Conservation (phyloP, 2,888 invertebrate genomes). For the Aspidiotus rigidus region DNA sequence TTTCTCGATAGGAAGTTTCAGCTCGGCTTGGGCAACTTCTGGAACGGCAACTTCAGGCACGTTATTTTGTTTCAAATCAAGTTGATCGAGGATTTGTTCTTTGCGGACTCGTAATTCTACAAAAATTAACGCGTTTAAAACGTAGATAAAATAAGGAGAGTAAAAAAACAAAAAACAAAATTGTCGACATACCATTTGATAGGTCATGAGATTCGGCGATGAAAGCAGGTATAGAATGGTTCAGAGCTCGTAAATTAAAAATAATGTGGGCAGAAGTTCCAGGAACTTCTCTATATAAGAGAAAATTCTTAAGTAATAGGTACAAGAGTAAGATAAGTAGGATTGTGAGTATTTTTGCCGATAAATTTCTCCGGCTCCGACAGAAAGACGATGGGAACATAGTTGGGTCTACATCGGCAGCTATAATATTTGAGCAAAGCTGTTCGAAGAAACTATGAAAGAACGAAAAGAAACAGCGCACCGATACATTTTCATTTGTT, state of each 20-base stretch:
- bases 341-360: neutral
- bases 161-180: neutral
- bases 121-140: too few species aligned
- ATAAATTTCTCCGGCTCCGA: neutral
- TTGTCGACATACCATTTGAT: neutral
- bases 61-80: neutral
- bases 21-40: neutral
- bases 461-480: too few species aligned
- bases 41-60: neutral
- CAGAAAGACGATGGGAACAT: neutral
- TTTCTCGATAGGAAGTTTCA: neutral
- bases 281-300: neutral
- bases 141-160: neutral
- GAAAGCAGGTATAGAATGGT: constrained; percentile 21
- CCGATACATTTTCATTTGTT: too few species aligned
- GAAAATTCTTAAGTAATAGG: neutral
- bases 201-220: constrained; percentile 20
- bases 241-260: constrained; percentile 21
- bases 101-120: too few species aligned
- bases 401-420: too few species aligned
- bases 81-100: neutral
- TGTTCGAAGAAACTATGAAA: too few species aligned
- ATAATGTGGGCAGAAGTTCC: neutral
- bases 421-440: too few species aligned
- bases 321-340: neutral